Evolutionary conservation across 2,888 invertebrate species (phyloP).

Genomic region (Apocheima hispidaria): DNA sequence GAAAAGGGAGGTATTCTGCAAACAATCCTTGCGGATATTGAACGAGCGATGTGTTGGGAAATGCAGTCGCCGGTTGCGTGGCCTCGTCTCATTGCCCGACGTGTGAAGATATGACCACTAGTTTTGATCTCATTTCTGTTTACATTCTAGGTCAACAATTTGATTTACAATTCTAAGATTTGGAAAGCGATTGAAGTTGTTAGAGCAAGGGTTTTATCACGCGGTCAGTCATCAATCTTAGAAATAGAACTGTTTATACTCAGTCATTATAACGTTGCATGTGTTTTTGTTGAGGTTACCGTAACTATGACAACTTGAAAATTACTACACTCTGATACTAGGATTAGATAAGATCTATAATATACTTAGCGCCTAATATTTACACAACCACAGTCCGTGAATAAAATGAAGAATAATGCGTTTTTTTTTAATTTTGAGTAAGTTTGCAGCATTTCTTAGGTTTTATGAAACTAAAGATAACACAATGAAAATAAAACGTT

Average conservation of each 20-base stretch:
- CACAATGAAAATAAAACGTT: no score
- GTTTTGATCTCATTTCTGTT: conserved; percentile 72
- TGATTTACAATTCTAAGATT: conserved; percentile 10
- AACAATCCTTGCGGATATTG: conserved; percentile 85
- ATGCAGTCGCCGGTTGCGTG: conserved; percentile 78
- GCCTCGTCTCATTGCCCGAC: conserved; percentile 72
- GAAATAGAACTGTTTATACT: background rate
- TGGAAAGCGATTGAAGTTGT: background rate
- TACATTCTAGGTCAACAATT: conserved; percentile 54
- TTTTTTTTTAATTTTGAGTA: no score
- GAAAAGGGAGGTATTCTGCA: conserved; percentile 66
- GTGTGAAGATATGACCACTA: conserved; percentile 76
- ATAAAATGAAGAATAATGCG: no score
- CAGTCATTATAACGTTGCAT: no score
- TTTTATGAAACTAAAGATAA: no score
- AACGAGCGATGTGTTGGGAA: conserved; percentile 83
- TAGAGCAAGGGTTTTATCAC: background rate
- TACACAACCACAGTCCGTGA: no score
- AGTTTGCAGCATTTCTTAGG: no score
- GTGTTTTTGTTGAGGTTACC: no score
- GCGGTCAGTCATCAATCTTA: background rate
- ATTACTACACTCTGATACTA: no score
- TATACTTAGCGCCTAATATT: no score
- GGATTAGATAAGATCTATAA: no score
- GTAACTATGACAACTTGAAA: no score